phyloP scores from a whole-genome alignment of 2,113 vertebrate genomes.

The Laticauda laticaudata region DNA sequence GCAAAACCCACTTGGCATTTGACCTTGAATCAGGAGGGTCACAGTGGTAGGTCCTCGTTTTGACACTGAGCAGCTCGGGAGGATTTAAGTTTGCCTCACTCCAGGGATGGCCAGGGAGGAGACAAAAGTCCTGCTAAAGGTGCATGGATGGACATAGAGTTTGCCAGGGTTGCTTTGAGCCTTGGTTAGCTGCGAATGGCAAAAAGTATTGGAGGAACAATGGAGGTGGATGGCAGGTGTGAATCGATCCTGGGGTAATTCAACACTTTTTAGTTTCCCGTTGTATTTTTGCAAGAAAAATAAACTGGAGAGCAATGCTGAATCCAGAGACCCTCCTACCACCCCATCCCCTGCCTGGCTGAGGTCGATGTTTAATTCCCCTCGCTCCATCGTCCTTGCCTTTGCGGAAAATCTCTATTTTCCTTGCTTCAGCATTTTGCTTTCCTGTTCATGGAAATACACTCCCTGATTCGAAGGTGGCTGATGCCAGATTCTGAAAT shows the following conservation, averaged over 20 bases:
- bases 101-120: not conserved
- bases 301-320: not conserved
- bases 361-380: not conserved
- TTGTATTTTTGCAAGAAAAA: not conserved
- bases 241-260: not conserved
- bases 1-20: not conserved
- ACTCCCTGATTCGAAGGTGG: not conserved
- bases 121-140: not conserved
- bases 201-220: not conserved
- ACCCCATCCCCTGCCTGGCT: not conserved
- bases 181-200: not conserved
- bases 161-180: not conserved
- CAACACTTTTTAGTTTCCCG: not conserved
- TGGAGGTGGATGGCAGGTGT: not conserved
- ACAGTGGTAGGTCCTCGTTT: not conserved
- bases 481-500: not conserved
- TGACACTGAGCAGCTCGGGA: not conserved
- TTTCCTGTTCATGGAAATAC: not conserved
- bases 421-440: not conserved
- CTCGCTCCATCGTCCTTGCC: not conserved
- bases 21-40: not conserved
- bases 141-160: not conserved
- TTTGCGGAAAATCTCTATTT: not conserved
- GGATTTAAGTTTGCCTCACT: not conserved
- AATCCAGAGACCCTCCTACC: not conserved